Conservation (phyloP, 2,113 vertebrate genomes). For the Vicugna pacos region DNA sequence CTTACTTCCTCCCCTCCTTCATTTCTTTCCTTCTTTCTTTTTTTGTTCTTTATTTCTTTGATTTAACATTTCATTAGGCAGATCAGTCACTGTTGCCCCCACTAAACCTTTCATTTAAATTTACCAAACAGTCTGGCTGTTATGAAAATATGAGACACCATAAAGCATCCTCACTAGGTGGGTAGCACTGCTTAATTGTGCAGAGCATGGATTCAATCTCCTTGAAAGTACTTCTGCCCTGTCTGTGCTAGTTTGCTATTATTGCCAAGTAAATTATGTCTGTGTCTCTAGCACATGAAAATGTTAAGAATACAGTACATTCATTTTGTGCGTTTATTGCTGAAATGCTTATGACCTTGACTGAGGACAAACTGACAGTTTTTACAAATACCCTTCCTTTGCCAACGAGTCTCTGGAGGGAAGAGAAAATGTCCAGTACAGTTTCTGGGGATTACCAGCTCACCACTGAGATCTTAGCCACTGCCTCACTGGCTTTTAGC, state of each 20-base stretch:
- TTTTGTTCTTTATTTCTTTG: not conserved
- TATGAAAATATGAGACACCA: conserved; percentile 57
- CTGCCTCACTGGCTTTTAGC: not conserved
- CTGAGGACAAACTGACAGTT: conserved; percentile 20
- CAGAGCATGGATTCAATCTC: conserved; percentile 39
- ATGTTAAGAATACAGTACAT: not conserved
- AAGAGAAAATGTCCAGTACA: not conserved
- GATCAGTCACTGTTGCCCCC: conserved; percentile 21
- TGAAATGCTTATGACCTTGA: conserved; percentile 59
- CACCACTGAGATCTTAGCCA: not conserved
- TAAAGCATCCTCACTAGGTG: conserved; percentile 13
- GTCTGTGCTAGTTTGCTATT: not conserved
- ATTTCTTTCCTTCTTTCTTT: not conserved
- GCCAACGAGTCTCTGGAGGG: not conserved
- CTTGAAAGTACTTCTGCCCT: not conserved
- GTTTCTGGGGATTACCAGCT: not conserved
- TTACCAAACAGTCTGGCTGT: conserved; percentile 25
- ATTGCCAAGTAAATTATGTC: conserved; percentile 27
- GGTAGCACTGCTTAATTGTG: not conserved
- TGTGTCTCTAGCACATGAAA: not conserved
- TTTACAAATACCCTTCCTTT: conserved; percentile 43
- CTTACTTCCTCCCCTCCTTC: not conserved
- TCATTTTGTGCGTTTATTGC: conserved; percentile 55
- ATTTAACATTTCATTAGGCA: conserved; percentile 60
- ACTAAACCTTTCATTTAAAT: conserved; percentile 65